Evolutionary conservation across 2,888 invertebrate species (phyloP), one percentile per base, ranked within the genome.

Genomic region (Deroplatys truncata): DNA sequence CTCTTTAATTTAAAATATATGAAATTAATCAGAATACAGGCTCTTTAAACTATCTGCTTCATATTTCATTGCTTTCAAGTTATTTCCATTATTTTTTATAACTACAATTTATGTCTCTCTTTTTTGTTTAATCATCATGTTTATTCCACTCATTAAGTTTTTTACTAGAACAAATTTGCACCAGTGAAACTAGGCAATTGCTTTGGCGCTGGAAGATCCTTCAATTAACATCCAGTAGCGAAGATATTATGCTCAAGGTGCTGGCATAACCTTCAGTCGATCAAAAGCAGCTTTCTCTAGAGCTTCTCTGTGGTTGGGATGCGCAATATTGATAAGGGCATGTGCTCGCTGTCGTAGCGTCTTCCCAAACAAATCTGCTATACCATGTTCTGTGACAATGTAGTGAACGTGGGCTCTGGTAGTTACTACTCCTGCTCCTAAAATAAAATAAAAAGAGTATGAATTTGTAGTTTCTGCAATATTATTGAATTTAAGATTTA

Each of bases 341-440:
- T 98, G 96, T 5, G 98, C 98, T 88, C 99, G 95, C 93, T 99
- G 98, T 2, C 98, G 95, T 88, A 98, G 95, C 28, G 96, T 97
- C 93, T 98, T 98, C 84, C 99, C 99, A 93, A 98, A 98, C 86
- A 99, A 94, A 90, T 96, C 94, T 0, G 98, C 98, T 91, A 98
- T 97, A 28, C 99, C 99, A 91, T 97, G 95, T 93, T 99, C 99
- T 0, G 99, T 99, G 0, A 98, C 98, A 5, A 99, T 95, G 93
- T 98, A 99, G 93, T 98, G 98, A 0, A 97, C 97, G 93, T 99
- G 98, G 0, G 98, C 98, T 91, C 98, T 95, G 0, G 97, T 96
- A 0, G 98, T 98, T 28, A 98, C 98, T 8, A 99, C 98, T n/a
- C 98, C 98, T 90, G 97, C 98, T 92, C 98, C 98, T 97, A 93